Percentiles rank a stretch among this genome's conserved stretches.
Conservation (phyloP, 2,888 invertebrate species). For the Sminthurides aquaticus region DNA sequence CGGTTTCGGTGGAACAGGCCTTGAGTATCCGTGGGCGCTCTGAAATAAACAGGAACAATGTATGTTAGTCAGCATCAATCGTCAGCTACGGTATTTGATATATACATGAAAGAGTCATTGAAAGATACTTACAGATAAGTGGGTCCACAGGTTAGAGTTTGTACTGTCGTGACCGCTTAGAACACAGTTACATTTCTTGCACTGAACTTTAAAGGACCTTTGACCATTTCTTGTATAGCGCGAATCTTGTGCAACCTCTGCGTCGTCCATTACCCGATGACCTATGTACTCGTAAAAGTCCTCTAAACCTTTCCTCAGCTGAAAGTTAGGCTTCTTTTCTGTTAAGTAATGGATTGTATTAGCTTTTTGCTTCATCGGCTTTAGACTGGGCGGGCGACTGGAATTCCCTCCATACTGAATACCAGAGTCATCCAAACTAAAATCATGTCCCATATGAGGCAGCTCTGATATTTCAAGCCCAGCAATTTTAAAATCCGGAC, state of each 20-base stretch:
- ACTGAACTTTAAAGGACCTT: slow-evolving; percentile 1
- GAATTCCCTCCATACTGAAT: background rate
- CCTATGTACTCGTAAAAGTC: slow-evolving; percentile 1
- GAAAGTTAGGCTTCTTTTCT: slow-evolving; percentile 7
- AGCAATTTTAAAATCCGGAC: background rate
- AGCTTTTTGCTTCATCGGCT: background rate
- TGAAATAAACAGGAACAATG: background rate
- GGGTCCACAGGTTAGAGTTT: slow-evolving; percentile 1
- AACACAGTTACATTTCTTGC: slow-evolving; percentile 1
- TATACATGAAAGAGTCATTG: no score
- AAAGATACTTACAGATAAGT: background rate
- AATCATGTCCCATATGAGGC: background rate
- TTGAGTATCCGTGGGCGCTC: slow-evolving; percentile 1
- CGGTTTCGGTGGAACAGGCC: background rate
- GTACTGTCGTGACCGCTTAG: slow-evolving; percentile 3
- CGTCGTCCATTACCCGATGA: slow-evolving; percentile 5
- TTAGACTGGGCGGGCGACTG: background rate
- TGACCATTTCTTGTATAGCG: background rate
- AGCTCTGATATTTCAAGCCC: background rate
- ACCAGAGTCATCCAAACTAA: background rate
- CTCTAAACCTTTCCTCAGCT: background rate
- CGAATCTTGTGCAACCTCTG: background rate
- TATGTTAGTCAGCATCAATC: no score
- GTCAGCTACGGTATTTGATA: no score
- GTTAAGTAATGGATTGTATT: background rate